Percentiles rank a stretch among this genome's conserved stretches.
Conservation (phyloP, 2,797 vertebrate species). For the Squalus acanthias region DNA sequence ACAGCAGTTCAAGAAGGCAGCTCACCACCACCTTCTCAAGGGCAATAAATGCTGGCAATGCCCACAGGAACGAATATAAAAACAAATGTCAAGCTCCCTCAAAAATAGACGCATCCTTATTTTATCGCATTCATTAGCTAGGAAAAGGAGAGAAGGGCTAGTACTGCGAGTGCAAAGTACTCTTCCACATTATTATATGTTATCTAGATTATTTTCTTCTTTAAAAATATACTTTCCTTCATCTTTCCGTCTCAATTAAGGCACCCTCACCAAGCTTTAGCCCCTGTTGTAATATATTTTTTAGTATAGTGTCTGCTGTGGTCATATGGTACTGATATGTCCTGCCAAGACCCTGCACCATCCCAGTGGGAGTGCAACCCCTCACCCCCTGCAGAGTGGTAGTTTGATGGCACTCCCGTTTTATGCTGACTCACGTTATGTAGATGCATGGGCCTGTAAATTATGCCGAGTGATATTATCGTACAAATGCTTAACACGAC, state of each 20-base stretch:
- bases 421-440: not conserved
- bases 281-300: not conserved
- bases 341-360: not conserved
- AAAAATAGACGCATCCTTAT: not conserved
- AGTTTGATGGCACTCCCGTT: not conserved
- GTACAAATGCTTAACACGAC: not conserved
- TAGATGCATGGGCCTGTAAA: not conserved
- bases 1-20: no score
- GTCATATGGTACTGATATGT: not conserved
- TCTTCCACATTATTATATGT: not conserved
- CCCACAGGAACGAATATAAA: no score
- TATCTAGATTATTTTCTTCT: not conserved
- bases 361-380: not conserved
- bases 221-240: not conserved
- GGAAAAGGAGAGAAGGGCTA: not conserved
- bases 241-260: not conserved
- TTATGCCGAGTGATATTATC: not conserved
- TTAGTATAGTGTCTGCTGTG: not conserved
- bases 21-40: no score
- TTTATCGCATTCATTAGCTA: not conserved
- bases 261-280: not conserved
- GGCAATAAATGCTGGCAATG: no score
- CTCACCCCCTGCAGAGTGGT: not conserved
- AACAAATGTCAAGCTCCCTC: not conserved
- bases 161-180: not conserved